These are phyloP conservation scores for Andinoacara biseriatus DNA, from an alignment of 2,113 vertebrate species.

Conservation along the genomic window DNA sequence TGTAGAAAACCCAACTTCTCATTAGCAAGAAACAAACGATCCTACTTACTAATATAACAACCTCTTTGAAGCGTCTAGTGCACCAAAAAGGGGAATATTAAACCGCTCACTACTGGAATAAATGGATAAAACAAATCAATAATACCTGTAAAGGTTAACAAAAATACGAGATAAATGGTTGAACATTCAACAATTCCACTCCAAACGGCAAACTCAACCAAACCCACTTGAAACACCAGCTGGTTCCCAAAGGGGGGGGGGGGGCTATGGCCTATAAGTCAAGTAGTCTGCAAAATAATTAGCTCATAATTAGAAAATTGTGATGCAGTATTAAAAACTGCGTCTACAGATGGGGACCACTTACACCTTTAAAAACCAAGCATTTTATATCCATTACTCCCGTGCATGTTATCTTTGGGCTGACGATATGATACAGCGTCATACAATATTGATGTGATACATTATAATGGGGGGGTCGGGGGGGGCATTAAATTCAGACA, in stretches of 20 bases:
- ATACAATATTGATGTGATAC: not conserved
- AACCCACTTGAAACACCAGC: not conserved
- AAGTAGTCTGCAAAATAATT: not conserved
- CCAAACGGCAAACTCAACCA: not conserved
- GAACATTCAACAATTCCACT: not conserved
- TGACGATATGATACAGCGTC: not conserved
- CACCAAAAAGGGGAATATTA: not conserved
- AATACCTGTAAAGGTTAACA: not conserved
- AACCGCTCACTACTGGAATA: not conserved
- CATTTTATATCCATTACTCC: not conserved
- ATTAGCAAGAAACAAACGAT: not conserved
- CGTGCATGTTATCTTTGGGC: fast-evolving
- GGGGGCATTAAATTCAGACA: not conserved
- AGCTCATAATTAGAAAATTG: not conserved
- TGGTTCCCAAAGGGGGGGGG: too few species aligned
- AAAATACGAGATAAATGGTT: not conserved
- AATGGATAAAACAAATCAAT: not conserved
- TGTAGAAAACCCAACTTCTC: not conserved
- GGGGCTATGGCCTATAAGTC: too few species aligned
- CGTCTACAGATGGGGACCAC: not conserved
- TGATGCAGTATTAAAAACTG: not conserved
- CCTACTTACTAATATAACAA: not conserved
- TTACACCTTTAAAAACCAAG: not conserved
- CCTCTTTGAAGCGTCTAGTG: not conserved
- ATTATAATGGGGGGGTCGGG: not conserved